Evolutionary conservation across 2,797 vertebrate species (phyloP).

Genomic region (Sebastes aleutianus): DNA sequence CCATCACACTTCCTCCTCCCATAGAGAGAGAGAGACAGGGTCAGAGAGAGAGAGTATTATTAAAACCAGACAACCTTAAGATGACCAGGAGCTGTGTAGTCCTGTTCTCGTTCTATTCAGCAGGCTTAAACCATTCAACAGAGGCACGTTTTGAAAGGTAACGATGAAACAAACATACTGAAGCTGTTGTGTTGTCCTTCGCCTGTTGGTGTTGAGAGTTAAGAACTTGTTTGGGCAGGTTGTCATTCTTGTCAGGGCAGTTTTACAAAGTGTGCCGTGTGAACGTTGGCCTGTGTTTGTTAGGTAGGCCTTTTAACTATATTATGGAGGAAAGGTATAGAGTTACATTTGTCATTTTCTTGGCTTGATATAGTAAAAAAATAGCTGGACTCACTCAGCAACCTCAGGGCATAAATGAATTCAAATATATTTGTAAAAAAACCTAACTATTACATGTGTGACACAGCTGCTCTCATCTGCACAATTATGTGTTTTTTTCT

Average conservation of each 20-base stretch:
- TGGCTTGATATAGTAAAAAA: neutral
- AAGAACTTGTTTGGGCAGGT: conserved; percentile 59
- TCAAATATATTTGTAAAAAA: neutral
- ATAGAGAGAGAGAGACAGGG: neutral
- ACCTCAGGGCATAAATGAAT: neutral
- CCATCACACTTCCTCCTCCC: conserved; percentile 38
- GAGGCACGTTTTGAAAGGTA: conserved; percentile 27
- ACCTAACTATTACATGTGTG: neutral
- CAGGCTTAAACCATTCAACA: neutral
- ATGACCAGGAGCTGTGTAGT: conserved; percentile 3
- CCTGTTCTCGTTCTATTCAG: neutral
- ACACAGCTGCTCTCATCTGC: neutral
- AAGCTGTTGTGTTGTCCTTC: neutral
- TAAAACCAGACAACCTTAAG: conserved; percentile 35
- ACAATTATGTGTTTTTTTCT: neutral
- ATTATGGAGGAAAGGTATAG: neutral
- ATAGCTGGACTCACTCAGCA: neutral
- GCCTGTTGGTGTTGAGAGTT: conserved; percentile 8
- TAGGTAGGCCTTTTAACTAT: neutral
- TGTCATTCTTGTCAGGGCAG: conserved; percentile 48
- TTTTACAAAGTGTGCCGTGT: conserved; percentile 6
- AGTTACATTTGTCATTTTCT: neutral
- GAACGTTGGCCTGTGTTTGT: neutral
- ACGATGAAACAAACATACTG: conserved; percentile 2
- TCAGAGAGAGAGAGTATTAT: neutral